Conservation (phyloP, 1,140 invertebrate species). For the Microplitis mediator region DNA sequence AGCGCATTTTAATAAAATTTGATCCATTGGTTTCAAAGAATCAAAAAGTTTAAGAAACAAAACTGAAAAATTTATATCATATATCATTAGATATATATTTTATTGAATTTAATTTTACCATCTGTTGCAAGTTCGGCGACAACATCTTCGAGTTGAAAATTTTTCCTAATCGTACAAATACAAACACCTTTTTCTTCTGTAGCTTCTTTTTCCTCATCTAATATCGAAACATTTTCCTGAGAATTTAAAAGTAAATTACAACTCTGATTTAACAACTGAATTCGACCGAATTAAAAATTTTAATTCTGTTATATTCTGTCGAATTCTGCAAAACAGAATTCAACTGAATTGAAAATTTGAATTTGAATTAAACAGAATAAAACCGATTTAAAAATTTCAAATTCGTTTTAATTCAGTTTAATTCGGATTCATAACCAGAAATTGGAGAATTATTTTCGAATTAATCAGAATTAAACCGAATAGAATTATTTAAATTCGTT, state of each 20-base stretch:
- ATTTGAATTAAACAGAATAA: too few species aligned
- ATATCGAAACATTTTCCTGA: not conserved
- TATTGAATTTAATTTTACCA: conserved; percentile 37
- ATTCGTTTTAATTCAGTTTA: too few species aligned
- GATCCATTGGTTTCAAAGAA: conserved; percentile 65
- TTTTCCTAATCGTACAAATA: conserved; percentile 44
- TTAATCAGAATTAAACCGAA: too few species aligned
- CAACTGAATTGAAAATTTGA: too few species aligned
- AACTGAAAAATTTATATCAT: conserved; percentile 48
- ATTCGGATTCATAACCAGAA: too few species aligned
- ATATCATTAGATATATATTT: not conserved
- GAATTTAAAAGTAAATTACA: not conserved
- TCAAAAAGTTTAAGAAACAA: conserved; percentile 67
- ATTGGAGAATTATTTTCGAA: too few species aligned
- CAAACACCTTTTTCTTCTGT: conserved; percentile 27
- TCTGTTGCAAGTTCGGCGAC: conserved; percentile 55
- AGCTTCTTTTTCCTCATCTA: conserved; percentile 18
- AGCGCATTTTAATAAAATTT: conserved; percentile 67
- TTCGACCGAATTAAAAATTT: too few species aligned
- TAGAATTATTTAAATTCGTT: too few species aligned
- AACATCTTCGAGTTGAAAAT: conserved; percentile 45
- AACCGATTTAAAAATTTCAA: too few species aligned
- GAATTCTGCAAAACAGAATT: too few species aligned
- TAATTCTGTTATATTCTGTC: too few species aligned
- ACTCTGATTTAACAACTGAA: too few species aligned